Evolutionary conservation across 2,888 invertebrate genomes (phyloP).

Genomic region (Thyatira batis): DNA sequence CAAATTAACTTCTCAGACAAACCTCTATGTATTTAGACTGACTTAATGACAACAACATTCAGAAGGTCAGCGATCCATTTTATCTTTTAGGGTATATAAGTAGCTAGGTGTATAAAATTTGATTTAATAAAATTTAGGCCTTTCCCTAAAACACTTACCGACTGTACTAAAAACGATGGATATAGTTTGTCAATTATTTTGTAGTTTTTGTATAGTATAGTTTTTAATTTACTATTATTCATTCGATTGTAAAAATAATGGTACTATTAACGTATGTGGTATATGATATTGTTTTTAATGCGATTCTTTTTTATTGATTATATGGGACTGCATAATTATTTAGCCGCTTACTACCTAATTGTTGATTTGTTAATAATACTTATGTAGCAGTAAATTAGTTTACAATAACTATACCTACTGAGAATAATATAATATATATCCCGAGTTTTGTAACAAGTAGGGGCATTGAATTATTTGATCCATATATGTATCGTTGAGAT

Average conservation of each 20-base stretch:
- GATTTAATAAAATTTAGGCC: neutral
- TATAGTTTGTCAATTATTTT: neutral
- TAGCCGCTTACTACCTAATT: too few relatives aligned
- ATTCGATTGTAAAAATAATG: neutral
- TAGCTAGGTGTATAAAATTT: neutral
- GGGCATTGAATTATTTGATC: too few relatives aligned
- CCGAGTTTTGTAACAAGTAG: neutral
- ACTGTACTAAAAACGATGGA: neutral
- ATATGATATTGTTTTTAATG: neutral
- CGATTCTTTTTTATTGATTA: too few relatives aligned
- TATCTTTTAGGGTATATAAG: neutral
- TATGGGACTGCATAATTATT: too few relatives aligned
- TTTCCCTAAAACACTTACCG: neutral
- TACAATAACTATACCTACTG: too few relatives aligned
- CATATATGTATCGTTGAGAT: too few relatives aligned
- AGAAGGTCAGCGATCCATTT: neutral
- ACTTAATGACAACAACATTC: neutral
- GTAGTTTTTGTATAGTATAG: neutral
- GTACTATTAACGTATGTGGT: neutral
- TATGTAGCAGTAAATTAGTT: too few relatives aligned
- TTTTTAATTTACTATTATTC: neutral
- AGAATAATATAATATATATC: too few relatives aligned
- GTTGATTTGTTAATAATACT: too few relatives aligned
- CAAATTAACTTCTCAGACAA: neutral
- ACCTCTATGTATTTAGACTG: neutral